Base-by-base conservation (phyloP, 2,888 invertebrate genomes). In the Hirtodrosophila confusa region DNA sequence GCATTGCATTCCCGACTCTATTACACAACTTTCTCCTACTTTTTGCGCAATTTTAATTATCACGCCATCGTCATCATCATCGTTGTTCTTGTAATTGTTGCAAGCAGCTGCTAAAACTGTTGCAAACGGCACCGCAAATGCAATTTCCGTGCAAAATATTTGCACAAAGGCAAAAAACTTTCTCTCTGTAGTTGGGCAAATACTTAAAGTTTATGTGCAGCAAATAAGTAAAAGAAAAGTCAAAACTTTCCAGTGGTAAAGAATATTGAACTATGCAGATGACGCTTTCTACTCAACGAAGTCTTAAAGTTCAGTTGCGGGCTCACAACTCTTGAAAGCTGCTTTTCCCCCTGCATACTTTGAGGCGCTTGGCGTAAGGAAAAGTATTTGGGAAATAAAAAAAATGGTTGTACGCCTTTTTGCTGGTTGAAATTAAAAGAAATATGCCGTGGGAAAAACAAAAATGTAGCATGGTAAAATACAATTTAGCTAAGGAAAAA, bases 131-230 rank as follows among this genome's bases (percentile, higher is more conserved):
- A 76, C 74, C 70, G 50, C 82, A 82, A 85, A 71, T 80, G 78
- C 86, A 85, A 83, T 75, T 80, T 86, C 69, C 69, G 67, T 72
- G 64, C 69, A 78, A 78, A 79, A 83, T 69, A 83, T 86, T 80
- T 80, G 37, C 66, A 79, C 67, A 86, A 80, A 83, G 64, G 61
- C 49, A 56, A 37, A 50, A 41, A 80, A 80, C 31, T 31, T 31
- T 31, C 9, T 9, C 9, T 7, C 11, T 11, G 7, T 31, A 35
- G 43, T 43, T 71, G 23, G 36, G 33, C 48, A 63, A 70, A 57
- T 54, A 37, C 53, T 35, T n/a, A 27, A 40, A 47, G 47, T n/a
- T 61, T 54, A 29, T 45, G 35, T 49, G 49, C 49, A 31, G 3
- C 9, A 9, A 7, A 31, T 31, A 31, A 31, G 31, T 31, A 31